Conservation (phyloP, 2,797 vertebrate genomes). For the Euthynnus affinis region DNA sequence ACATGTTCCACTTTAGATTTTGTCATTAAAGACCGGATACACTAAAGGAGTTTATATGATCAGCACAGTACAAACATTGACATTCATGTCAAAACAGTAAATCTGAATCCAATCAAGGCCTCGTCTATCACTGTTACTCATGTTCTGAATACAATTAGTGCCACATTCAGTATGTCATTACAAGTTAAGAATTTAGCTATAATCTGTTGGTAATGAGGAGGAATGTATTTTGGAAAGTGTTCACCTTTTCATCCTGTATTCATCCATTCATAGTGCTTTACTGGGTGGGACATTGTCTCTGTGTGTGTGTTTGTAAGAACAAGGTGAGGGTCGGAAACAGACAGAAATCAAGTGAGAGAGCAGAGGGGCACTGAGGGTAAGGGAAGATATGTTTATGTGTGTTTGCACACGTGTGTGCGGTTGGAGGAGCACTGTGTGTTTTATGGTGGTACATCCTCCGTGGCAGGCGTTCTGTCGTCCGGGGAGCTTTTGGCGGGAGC, state of each 20-base stretch:
- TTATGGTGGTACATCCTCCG: slow-evolving; percentile 81
- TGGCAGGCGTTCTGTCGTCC: slow-evolving; percentile 83
- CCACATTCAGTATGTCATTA: slow-evolving; percentile 27
- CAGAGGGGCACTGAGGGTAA: slow-evolving; percentile 43
- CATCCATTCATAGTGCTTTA: slow-evolving; percentile 3
- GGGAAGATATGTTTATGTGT: slow-evolving; percentile 42
- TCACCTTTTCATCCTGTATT: slow-evolving; percentile 12
- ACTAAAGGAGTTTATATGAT: slow-evolving; percentile 3
- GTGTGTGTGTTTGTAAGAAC: slow-evolving; percentile 14
- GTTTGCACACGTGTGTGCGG: slow-evolving; percentile 34
- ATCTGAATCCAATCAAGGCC: slow-evolving; percentile 26
- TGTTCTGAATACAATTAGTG: neutral
- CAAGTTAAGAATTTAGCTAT: slow-evolving; percentile 7
- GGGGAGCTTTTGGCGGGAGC: slow-evolving; percentile 87
- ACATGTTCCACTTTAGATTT: slow-evolving; percentile 1
- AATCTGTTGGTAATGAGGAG: slow-evolving; percentile 27
- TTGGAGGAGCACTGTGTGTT: slow-evolving; percentile 69
- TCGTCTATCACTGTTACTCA: neutral
- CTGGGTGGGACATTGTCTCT: slow-evolving; percentile 2
- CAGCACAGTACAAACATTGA: neutral
- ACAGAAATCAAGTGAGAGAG: slow-evolving; percentile 35
- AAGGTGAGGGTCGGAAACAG: slow-evolving; percentile 13
- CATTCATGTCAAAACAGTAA: slow-evolving; percentile 16
- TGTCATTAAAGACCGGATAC: neutral
- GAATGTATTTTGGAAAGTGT: slow-evolving; percentile 26